Conservation (phyloP, 2,888 invertebrate species). For the Ptychoptera albimana region DNA sequence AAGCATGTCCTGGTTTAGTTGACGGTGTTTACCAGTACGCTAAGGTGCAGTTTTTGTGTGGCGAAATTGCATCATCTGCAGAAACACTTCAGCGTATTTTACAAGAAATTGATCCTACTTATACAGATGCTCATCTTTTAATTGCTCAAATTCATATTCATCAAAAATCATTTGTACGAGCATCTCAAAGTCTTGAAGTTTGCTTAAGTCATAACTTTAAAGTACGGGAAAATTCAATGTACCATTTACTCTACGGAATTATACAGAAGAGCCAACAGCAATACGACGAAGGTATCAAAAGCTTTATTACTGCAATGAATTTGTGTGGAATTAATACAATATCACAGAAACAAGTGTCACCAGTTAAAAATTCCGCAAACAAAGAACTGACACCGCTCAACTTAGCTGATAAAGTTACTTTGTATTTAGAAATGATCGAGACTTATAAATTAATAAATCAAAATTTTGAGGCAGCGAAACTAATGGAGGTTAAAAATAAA, state of each 20-base stretch:
- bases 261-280: conserved; percentile 63
- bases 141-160: conserved; percentile 72
- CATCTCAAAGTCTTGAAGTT: conserved; percentile 73
- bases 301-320: conserved; percentile 57
- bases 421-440: conserved; percentile 76
- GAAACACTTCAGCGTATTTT: conserved; percentile 54
- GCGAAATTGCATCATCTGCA: conserved; percentile 57
- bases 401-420: conserved; percentile 63
- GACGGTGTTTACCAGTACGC: conserved; percentile 52
- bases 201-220: conserved; percentile 86
- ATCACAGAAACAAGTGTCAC: conserved; percentile 1
- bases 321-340: conserved; percentile 34
- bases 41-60: conserved; percentile 64
- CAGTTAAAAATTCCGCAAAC: conserved; percentile 6
- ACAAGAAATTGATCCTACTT: conserved; percentile 58
- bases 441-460: conserved; percentile 52
- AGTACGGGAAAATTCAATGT: conserved; percentile 79
- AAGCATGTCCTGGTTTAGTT: conserved; percentile 68
- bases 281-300: conserved; percentile 53
- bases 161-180: conserved; percentile 52
- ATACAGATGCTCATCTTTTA: conserved; percentile 69
- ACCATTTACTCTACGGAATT: conserved; percentile 72
- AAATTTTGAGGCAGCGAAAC: conserved; percentile 61
- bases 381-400: conserved; percentile 28
- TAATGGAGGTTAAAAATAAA: conserved; percentile 41